These are phyloP conservation scores for Lampris megalopsis DNA, from an alignment of 2,113 vertebrate species.

Conservation along the genomic window DNA sequence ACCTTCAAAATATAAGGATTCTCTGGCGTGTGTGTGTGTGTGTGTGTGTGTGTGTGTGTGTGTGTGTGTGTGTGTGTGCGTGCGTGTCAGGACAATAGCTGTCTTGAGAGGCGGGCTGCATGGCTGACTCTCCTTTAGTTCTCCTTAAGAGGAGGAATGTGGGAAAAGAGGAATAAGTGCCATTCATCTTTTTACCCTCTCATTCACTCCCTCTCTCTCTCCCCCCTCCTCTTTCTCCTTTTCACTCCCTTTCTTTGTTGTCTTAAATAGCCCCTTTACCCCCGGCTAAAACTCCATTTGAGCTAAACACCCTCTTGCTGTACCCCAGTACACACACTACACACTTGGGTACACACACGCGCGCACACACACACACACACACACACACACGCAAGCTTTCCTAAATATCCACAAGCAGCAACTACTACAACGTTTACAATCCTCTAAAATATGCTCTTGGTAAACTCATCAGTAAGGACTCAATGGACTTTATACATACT, in stretches of 20 bases:
- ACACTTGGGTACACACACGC: constrained; percentile 51
- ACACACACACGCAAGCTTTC: constrained; percentile 27
- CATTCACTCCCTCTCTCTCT: constrained; percentile 70
- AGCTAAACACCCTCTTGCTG: constrained; percentile 66
- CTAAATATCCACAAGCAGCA: constrained; percentile 25
- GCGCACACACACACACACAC: constrained; percentile 40
- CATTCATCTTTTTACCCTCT: constrained; percentile 80
- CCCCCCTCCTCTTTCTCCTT: constrained; percentile 59
- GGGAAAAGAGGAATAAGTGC: constrained; percentile 84
- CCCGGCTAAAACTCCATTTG: constrained; percentile 67
- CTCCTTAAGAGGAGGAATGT: constrained; percentile 78
- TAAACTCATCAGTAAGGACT: constrained; percentile 32
- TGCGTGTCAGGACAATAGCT: constrained; percentile 71
- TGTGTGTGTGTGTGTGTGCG: constrained; percentile 56
- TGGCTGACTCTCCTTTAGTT: constrained; percentile 77
- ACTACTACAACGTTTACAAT: not conserved
- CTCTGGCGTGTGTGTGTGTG: not conserved
- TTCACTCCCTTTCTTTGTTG: constrained; percentile 76
- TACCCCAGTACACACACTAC: constrained; percentile 60
- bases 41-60: constrained; percentile 48
- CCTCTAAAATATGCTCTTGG: constrained; percentile 17
- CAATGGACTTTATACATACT: constrained; percentile 25
- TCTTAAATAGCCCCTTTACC: constrained; percentile 80
- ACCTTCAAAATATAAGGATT: constrained; percentile 27
- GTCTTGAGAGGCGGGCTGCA: constrained; percentile 74